Conservation (phyloP, 2,888 invertebrate genomes). For the Eristalis arbustorum region DNA sequence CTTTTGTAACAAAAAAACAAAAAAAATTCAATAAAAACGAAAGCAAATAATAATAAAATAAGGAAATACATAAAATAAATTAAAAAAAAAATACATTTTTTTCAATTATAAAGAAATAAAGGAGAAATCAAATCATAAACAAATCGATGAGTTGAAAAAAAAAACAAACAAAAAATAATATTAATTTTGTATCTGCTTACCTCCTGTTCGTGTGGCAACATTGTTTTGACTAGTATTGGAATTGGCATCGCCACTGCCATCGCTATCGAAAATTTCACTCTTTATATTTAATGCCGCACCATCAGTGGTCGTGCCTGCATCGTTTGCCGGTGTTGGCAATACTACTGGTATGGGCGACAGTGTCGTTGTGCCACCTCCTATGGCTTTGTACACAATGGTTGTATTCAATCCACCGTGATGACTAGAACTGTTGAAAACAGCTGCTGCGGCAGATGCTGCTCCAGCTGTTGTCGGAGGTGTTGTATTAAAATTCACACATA, state of each 20-base stretch:
- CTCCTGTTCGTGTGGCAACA: constrained; percentile 70
- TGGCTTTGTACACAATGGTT: constrained; percentile 67
- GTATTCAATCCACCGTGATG: constrained; percentile 58
- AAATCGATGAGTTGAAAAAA: not conserved
- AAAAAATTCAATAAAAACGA: not conserved
- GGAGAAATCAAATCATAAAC: constrained; percentile 1
- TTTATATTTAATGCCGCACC: constrained; percentile 77
- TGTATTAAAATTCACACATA: constrained; percentile 56
- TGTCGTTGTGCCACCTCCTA: constrained; percentile 72
- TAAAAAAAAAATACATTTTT: not conserved
- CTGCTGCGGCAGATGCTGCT: constrained; percentile 70
- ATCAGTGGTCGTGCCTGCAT: constrained; percentile 72
- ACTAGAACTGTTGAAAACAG: constrained; percentile 63
- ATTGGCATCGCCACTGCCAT: constrained; percentile 74
- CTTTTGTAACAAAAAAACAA: constrained; percentile 1
- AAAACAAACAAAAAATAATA: not conserved
- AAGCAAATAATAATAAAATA: constrained; percentile 24
- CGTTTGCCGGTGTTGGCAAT: constrained; percentile 71
- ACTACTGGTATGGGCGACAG: constrained; percentile 73
- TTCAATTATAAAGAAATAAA: constrained; percentile 14
- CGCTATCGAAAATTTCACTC: constrained; percentile 75
- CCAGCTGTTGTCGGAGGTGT: constrained; percentile 53
- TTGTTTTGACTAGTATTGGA: constrained; percentile 72
- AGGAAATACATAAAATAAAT: constrained; percentile 22
- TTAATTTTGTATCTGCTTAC: constrained; percentile 23